Evolutionary conservation across 2,888 invertebrate species (phyloP).

Genomic region (Dasysyrphus tricinctus): DNA sequence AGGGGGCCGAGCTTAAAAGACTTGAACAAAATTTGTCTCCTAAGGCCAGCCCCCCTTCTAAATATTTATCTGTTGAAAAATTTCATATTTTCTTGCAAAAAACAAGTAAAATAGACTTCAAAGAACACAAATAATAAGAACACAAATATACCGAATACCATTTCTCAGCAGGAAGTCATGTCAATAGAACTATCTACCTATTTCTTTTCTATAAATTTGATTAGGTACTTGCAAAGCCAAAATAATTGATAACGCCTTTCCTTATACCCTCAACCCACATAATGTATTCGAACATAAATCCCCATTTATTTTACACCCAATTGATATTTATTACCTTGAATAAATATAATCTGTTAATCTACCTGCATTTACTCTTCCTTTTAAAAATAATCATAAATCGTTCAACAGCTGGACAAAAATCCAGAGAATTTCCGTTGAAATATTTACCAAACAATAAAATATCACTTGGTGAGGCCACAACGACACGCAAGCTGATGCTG

Average conservation of each 20-base stretch:
- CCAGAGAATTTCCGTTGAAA: slow-evolving; percentile 40
- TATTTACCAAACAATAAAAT: slow-evolving; percentile 59
- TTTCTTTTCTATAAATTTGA: too few species aligned
- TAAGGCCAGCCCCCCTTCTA: too few species aligned
- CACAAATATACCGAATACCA: too few species aligned
- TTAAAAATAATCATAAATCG: slow-evolving; percentile 35
- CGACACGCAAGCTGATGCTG: slow-evolving; percentile 23
- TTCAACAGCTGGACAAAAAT: slow-evolving; percentile 52
- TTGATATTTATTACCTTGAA: slow-evolving; percentile 23
- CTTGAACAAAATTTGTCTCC: too few species aligned
- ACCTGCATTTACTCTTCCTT: slow-evolving; percentile 21
- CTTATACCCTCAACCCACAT: background rate
- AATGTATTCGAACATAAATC: background rate
- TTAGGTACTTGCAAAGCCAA: too few species aligned
- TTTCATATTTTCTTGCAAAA: too few species aligned
- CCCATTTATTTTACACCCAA: slow-evolving; percentile 1
- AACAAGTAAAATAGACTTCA: too few species aligned
- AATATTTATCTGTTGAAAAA: too few species aligned
- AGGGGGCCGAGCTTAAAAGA: too few species aligned
- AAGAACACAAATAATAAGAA: too few species aligned
- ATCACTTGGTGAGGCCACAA: slow-evolving; percentile 18
- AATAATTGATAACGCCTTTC: background rate
- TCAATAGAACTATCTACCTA: too few species aligned
- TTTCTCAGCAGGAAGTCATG: too few species aligned
- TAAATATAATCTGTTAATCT: slow-evolving; percentile 19